A percentile compares a stretch with the other conserved stretches of the same genome.
Conservation (phyloP, 2,113 vertebrate genomes). For the Tor tambroides region DNA sequence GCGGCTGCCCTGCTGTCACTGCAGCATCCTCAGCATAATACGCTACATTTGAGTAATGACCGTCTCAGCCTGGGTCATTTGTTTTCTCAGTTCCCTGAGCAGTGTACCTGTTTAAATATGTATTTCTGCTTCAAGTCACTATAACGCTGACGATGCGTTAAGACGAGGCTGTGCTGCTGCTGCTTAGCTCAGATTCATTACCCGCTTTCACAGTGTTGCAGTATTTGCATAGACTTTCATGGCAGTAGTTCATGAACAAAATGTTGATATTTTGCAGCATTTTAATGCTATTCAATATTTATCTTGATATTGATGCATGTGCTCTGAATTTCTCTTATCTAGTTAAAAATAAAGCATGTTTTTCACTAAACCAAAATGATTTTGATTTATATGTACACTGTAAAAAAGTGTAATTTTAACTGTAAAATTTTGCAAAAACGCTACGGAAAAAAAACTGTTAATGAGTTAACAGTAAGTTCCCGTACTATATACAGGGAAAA, state of each 20-base stretch:
- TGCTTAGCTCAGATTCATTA: not conserved
- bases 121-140: slow-evolving; percentile 25
- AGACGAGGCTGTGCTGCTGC: not conserved
- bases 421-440: too few species aligned
- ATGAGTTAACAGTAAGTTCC: too few species aligned
- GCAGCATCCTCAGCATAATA: not conserved
- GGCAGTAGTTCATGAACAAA: not conserved
- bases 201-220: not conserved
- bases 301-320: not conserved
- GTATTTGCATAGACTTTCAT: not conserved
- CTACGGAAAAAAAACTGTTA: too few species aligned
- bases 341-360: not conserved
- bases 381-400: too few species aligned
- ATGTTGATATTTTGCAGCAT: not conserved
- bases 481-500: too few species aligned
- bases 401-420: too few species aligned
- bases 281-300: not conserved
- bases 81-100: slow-evolving; percentile 12
- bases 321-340: not conserved
- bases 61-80: not conserved
- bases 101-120: slow-evolving; percentile 34
- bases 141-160: not conserved
- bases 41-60: not conserved
- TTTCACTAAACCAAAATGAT: not conserved
- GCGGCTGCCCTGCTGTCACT: not conserved